Evolutionary conservation across 1,140 invertebrate species (phyloP), one percentile per base, ranked within the genome.

Genomic region (Bradysia coprophila): DNA sequence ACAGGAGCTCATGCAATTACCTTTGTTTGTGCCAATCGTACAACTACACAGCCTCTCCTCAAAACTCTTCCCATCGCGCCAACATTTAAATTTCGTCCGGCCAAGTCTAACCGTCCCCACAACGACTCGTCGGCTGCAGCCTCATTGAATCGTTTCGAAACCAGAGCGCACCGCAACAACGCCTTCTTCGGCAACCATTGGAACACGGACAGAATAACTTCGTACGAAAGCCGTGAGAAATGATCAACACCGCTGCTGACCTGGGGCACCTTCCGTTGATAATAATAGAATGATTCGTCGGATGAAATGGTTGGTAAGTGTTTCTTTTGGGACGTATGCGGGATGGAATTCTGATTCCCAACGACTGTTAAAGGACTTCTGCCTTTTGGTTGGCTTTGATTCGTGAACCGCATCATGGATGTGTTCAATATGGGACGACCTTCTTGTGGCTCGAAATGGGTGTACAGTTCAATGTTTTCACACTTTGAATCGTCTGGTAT

Each of bases 81-180:
- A 18, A 71, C 64, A 19, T 64, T 54, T 10, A 91, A 52, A 2
- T 72, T 68, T 50, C 74, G 79, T 48, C 72, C 66, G 21, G 78
- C 76, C 8, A 90, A 62, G 64, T 91, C 86, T 45, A 91, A 62
- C 42, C 85, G 68, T 31, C 73, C 73, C 88, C 88, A 93, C 4
- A 93, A 60, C 2, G 73, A 76, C 49, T 89, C 84, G 57, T 91
- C 86, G 37, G 75, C 74, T 18, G 76, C 72, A 47, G 90, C 67
- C 51, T 76, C 65, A 54, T 76, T 52, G 48, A 60, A 84, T 64
- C 78, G 67, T 40, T 69, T 68, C 51, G 74, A 80, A 2, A 85
- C 79, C 43, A 70, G 59, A 42, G 76, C 71, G 54, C 78, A 76
- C 48, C 73, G 71, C 33, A 75, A 69, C 37, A 91, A 60, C 11